These are phyloP conservation scores for Aphelenchoides fujianensis DNA, from an alignment of 1,140 invertebrate species.

Conservation along the genomic window DNA sequence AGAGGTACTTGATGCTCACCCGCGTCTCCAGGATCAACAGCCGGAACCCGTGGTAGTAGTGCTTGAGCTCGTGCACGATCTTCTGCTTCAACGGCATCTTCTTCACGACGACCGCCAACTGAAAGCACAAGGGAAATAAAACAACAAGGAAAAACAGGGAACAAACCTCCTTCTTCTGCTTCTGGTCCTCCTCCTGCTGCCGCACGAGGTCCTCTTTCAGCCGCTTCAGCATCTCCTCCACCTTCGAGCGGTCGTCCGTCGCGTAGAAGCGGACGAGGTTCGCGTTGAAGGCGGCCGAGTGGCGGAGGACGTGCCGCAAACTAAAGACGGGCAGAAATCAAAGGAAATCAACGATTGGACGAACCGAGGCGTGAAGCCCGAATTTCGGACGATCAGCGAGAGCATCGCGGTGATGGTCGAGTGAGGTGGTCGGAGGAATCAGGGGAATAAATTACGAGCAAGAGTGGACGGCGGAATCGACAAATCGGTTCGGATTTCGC, in stretches of 20 bases:
- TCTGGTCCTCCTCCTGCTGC: slow-evolving; percentile 38
- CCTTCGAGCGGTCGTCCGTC: slow-evolving; percentile 44
- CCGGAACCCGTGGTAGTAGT: slow-evolving; percentile 96
- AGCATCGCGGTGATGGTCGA: neutral
- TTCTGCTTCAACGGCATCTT: slow-evolving; percentile 65
- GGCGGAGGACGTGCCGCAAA: neutral
- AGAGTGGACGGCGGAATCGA: too few species aligned
- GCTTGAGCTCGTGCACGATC: slow-evolving; percentile 77
- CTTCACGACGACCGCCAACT: slow-evolving; percentile 24
- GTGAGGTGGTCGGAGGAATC: too few species aligned
- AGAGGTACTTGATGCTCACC: slow-evolving; percentile 75
- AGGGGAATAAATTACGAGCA: neutral
- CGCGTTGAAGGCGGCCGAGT: neutral
- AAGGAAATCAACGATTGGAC: too few species aligned
- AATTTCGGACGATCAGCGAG: neutral
- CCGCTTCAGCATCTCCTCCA: slow-evolving; percentile 50
- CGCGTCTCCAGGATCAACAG: slow-evolving; percentile 86
- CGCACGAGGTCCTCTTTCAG: slow-evolving; percentile 47
- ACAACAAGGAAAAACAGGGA: neutral
- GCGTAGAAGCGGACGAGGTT: slow-evolving; percentile 62
- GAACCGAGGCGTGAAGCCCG: neutral
- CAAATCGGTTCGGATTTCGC: too few species aligned
- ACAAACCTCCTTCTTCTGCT: slow-evolving; percentile 16
- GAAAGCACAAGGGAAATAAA: slow-evolving; percentile 14
- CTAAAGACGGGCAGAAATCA: neutral